Base-by-base conservation (phyloP, 2,113 vertebrate species). In the Cacatua alba region DNA sequence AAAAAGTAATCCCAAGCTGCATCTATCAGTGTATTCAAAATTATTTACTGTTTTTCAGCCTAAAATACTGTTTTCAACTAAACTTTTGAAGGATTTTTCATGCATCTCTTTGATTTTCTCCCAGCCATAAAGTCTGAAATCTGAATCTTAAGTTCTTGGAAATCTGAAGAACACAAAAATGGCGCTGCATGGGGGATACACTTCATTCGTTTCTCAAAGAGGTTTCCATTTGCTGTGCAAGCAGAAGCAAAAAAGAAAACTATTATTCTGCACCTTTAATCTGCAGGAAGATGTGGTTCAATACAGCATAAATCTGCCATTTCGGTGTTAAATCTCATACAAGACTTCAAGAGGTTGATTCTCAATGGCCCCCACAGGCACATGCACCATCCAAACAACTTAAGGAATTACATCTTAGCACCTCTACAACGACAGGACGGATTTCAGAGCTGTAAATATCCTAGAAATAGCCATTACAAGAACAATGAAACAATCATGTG, bases 361-460 rank as follows among this genome's bases (percentile, higher is more conserved):
- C 86, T 60, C 31, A n/a, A 17, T 82, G 9, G 13, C 31, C 53
- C 75, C 48, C 82, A 65, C 70, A 80, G 55, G 53, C 57, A 70
- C 81, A 88, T n/a, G 35, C 67, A 93, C 53, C 82, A 83, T 39
- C 28, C 43, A 84, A 26, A 63, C 39, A 57, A 93, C 86, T 87
- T 51, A 92, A 85, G 81, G 75, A 97, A 86, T 65, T 59, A 48
- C 26, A 67, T 75, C 41, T 63, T 82, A 82, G 71, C 46, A 68
- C 86, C 67, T 93, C 86, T 82, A 35, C 78, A 82, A 53, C 29
- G 75, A 65, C 52, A 89, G 82, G 93, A 88, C 70, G 67, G 63
- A 81, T 97, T 97, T 93, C 71, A 89, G 46, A 95, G 89, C 75
- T 84, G 86, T 75, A 81, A 53, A 84, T 90, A 95, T 9, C 10